These are phyloP conservation scores for Hafferia zeledoni DNA, from an alignment of 2,797 vertebrate species.

Conservation along the genomic window DNA sequence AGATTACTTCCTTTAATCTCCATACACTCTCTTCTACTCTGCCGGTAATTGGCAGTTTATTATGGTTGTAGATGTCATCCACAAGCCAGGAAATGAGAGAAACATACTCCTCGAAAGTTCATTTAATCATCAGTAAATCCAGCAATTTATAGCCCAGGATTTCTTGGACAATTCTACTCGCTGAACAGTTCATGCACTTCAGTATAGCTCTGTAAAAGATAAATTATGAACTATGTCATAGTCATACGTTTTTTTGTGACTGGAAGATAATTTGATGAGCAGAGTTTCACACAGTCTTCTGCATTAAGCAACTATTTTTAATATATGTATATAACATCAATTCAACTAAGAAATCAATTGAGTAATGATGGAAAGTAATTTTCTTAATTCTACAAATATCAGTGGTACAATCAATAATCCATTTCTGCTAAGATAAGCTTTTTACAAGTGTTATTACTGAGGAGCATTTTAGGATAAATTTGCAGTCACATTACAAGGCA, in stretches of 20 bases:
- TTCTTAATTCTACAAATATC: not conserved
- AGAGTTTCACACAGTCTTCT: not conserved
- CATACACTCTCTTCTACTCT: not conserved
- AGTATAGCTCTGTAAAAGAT: not conserved
- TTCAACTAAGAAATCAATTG: not conserved
- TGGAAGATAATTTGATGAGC: not conserved
- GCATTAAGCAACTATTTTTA: not conserved
- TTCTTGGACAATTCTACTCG: not conserved
- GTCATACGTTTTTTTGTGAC: not conserved
- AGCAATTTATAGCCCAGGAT: not conserved
- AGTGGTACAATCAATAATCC: not conserved
- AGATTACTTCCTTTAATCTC: not conserved
- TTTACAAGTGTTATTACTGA: not conserved
- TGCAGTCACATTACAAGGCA: not conserved
- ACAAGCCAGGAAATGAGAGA: conserved; percentile 2
- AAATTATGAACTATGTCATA: not conserved
- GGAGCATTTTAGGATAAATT: not conserved
- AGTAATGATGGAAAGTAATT: not conserved
- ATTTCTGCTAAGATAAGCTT: not conserved
- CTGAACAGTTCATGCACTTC: not conserved
- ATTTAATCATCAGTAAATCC: conserved; percentile 17
- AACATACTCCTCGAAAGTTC: not conserved
- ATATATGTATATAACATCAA: not conserved
- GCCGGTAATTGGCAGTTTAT: not conserved
- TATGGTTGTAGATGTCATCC: not conserved